These are phyloP conservation scores for Scaeva pyrastri DNA, from an alignment of 2,888 invertebrate genomes.

Conservation along the genomic window DNA sequence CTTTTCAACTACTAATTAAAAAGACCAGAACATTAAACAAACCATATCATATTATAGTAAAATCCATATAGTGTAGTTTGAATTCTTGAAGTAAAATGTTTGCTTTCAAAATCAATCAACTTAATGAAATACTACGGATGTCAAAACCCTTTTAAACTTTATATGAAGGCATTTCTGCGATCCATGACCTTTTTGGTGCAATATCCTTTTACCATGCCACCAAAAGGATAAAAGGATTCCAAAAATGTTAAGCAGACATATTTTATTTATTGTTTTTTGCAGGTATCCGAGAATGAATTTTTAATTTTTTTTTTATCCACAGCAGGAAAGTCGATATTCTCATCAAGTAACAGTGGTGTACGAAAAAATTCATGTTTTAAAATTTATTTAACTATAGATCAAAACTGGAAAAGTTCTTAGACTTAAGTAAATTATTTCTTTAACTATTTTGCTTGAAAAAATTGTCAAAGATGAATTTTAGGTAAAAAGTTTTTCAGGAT, in stretches of 20 bases:
- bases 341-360: neutral
- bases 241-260: neutral
- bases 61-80: too few species aligned
- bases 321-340: neutral
- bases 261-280: neutral
- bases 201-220: neutral
- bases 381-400: too few species aligned
- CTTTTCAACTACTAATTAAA: too few species aligned
- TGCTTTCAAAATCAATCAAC: conserved; percentile 1
- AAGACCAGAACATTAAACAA: too few species aligned
- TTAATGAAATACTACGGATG: neutral
- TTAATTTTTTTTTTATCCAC: conserved; percentile 6
- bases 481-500: too few species aligned
- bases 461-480: too few species aligned
- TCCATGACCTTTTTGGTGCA: neutral
- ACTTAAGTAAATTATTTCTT: too few species aligned
- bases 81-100: neutral
- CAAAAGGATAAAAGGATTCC: neutral
- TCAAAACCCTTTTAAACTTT: neutral
- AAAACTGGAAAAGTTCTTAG: too few species aligned
- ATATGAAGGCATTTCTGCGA: too few species aligned
- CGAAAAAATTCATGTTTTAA: neutral
- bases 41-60: too few species aligned
- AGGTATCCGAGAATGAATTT: neutral
- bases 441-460: too few species aligned